phyloP scores from a whole-genome alignment of 2,113 vertebrate genomes.

The Nyctibius bracteatus region DNA sequence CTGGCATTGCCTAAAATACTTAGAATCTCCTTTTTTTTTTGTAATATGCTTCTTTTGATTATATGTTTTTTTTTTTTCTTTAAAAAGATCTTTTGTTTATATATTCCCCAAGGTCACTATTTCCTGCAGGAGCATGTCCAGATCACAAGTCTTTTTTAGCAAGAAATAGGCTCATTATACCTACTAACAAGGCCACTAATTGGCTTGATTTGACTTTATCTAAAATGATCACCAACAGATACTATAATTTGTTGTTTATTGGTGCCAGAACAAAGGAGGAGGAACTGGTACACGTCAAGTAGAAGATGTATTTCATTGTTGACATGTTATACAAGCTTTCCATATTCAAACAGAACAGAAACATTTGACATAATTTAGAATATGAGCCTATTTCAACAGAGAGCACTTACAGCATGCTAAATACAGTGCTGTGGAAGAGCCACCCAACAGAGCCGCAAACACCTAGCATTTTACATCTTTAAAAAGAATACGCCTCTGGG shows the following conservation, averaged over 20 bases:
- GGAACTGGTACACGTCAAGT: conserved; percentile 57
- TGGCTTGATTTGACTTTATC: conserved; percentile 75
- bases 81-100: conserved; percentile 75
- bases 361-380: conserved; percentile 70
- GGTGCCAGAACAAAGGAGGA: conserved; percentile 64
- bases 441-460: conserved; percentile 68
- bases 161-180: conserved; percentile 78
- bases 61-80: conserved; percentile 68
- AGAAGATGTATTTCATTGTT: conserved; percentile 65
- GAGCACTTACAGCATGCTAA: conserved; percentile 77
- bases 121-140: conserved; percentile 78
- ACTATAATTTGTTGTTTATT: conserved; percentile 61
- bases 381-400: conserved; percentile 75
- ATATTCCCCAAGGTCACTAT: conserved; percentile 77
- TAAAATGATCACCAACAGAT: conserved; percentile 72
- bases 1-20: conserved; percentile 81
- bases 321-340: conserved; percentile 68
- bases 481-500: conserved; percentile 65
- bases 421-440: conserved; percentile 66
- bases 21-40: conserved; percentile 65
- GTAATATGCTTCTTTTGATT: conserved; percentile 70
- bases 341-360: conserved; percentile 69
- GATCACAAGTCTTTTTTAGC: conserved; percentile 74
- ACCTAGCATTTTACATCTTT: conserved; percentile 68
- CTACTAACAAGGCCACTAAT: conserved; percentile 75